Percentiles rank a stretch among this genome's conserved stretches.
Evolutionary conservation across 1,140 invertebrate species (phyloP).

Genomic region (Dolichoris vasculosae): DNA sequence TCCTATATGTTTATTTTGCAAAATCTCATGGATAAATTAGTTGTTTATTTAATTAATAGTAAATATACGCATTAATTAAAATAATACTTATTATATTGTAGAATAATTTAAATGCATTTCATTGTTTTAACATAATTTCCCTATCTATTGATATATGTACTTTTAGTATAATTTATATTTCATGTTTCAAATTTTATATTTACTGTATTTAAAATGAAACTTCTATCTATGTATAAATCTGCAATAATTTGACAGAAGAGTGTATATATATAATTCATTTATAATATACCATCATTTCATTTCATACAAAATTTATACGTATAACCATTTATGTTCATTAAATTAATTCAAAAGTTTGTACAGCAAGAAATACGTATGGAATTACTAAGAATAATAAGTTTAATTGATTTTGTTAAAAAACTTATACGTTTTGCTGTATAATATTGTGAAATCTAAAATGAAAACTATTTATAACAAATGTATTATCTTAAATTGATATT

Average conservation of each 20-base stretch:
- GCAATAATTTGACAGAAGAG: neutral
- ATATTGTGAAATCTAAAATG: no score
- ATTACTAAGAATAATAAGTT: neutral
- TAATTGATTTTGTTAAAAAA: neutral
- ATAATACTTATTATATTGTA: no score
- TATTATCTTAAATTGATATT: no score
- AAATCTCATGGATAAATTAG: no score
- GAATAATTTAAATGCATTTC: no score
- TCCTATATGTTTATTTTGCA: no score
- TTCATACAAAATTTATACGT: slow-evolving; percentile 3
- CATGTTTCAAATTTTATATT: neutral
- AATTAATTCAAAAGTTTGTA: slow-evolving; percentile 4
- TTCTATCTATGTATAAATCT: neutral
- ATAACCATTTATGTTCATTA: neutral
- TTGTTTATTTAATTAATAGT: no score
- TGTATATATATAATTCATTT: neutral
- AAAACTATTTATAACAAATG: no score
- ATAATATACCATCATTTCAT: neutral
- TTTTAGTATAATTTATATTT: neutral
- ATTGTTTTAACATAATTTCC: no score
- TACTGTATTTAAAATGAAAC: neutral
- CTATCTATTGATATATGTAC: neutral
- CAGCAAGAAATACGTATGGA: neutral
- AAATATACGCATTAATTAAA: no score
- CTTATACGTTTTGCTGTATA: neutral